Evolutionary conservation across 2,888 invertebrate species (phyloP).

Genomic region (Oithona nana): DNA sequence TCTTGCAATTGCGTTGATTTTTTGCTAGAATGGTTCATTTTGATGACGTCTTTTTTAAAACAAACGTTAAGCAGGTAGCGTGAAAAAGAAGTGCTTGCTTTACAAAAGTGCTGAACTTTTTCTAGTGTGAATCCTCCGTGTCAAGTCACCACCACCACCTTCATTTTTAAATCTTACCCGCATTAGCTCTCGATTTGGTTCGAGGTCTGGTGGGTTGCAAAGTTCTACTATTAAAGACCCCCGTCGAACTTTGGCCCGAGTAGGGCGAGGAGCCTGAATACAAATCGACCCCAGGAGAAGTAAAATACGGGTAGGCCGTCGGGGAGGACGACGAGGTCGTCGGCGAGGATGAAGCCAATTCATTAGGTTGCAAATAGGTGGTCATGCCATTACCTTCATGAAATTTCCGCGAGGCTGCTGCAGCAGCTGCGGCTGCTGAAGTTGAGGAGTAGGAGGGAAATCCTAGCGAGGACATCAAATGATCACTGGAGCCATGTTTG

Average conservation of each 20-base stretch:
- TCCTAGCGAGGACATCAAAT: background rate
- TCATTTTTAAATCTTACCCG: slow-evolving; percentile 2
- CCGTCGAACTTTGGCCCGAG: background rate
- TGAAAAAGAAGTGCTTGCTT: too few species aligned
- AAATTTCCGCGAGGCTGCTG: background rate
- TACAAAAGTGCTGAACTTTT: too few species aligned
- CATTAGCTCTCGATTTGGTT: background rate
- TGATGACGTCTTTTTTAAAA: too few species aligned
- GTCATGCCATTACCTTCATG: slow-evolving; percentile 9
- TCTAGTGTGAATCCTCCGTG: too few species aligned
- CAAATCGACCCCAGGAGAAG: background rate
- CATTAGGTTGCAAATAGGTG: too few species aligned
- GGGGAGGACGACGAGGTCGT: too few species aligned
- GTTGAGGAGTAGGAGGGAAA: background rate
- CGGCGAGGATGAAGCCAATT: too few species aligned
- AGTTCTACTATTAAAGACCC: background rate
- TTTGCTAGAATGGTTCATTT: too few species aligned
- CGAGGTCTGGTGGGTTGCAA: slow-evolving; percentile 1
- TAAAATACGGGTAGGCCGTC: background rate
- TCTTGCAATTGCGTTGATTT: too few species aligned
- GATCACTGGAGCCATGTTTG: background rate
- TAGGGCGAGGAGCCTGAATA: background rate
- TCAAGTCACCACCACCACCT: too few species aligned
- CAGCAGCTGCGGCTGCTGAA: background rate
- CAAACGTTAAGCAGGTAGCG: too few species aligned